These are phyloP conservation scores for Percopsis transmontana DNA, from an alignment of 2,113 vertebrate genomes.

Conservation along the genomic window DNA sequence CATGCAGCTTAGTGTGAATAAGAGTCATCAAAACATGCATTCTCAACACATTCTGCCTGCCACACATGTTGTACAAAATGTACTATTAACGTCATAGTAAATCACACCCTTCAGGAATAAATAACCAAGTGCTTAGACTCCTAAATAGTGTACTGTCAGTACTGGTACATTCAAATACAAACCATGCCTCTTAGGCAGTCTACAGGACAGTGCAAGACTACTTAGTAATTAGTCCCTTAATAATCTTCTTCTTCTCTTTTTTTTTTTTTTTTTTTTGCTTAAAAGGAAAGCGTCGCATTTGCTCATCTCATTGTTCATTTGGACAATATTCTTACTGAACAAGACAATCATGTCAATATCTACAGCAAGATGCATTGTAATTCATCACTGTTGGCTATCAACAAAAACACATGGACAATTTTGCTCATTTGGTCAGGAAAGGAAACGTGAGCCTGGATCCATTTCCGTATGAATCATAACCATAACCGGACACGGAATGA, in stretches of 20 bases:
- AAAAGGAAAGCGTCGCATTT: slow-evolving; percentile 41
- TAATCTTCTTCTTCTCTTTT: slow-evolving; percentile 41
- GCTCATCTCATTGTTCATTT: slow-evolving; percentile 46
- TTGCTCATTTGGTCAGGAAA: slow-evolving; percentile 69
- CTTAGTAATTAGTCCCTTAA: slow-evolving; percentile 72
- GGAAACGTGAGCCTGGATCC: slow-evolving; percentile 2
- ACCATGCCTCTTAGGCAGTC: slow-evolving; percentile 69
- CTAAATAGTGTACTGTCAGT: slow-evolving; percentile 60
- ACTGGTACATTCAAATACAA: slow-evolving; percentile 78
- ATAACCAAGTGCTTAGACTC: slow-evolving; percentile 70
- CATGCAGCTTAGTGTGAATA: slow-evolving; percentile 63
- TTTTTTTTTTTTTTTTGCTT: slow-evolving; percentile 20
- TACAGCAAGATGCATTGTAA: slow-evolving; percentile 61
- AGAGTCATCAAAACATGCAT: slow-evolving; percentile 64
- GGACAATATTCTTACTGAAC: slow-evolving; percentile 48
- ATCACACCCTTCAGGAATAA: slow-evolving; percentile 70
- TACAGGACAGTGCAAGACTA: slow-evolving; percentile 79
- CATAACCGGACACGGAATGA: too few species aligned
- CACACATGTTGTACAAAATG: slow-evolving; percentile 50
- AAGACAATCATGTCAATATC: slow-evolving; percentile 52
- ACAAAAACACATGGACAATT: slow-evolving; percentile 41
- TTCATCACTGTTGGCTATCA: slow-evolving; percentile 51
- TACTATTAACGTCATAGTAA: slow-evolving; percentile 54
- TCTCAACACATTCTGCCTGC: slow-evolving; percentile 49
- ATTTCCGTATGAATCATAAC: too few species aligned